Percentiles rank a stretch among this genome's conserved stretches.
phyloP scores from a whole-genome alignment of 2,888 invertebrate species.

The Elegia similella region DNA sequence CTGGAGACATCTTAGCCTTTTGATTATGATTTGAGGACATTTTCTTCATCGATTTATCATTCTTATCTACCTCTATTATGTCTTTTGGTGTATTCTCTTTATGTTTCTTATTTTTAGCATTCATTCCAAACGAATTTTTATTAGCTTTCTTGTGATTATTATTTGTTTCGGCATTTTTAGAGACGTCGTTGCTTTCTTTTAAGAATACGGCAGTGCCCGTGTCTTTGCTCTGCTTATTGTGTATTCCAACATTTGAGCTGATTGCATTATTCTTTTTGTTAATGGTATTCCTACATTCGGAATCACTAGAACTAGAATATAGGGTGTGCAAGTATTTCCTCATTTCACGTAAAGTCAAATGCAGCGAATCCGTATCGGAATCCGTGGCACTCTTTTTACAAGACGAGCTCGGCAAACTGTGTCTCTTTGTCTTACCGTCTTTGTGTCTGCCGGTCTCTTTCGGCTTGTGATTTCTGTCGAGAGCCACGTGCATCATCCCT shows the following conservation, averaged over 20 bases:
- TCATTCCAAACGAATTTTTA: constrained; percentile 82
- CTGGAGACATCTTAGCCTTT: constrained; percentile 84
- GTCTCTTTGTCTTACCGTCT: constrained; percentile 81
- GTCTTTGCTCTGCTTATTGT: constrained; percentile 58
- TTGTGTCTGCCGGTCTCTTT: constrained; percentile 56
- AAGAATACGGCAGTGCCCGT: constrained; percentile 48
- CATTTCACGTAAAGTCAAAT: constrained; percentile 92
- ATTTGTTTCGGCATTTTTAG: constrained; percentile 61
- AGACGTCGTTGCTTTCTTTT: constrained; percentile 58
- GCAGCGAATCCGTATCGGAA: constrained; percentile 85
- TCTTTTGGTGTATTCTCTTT: constrained; percentile 63
- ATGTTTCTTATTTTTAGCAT: constrained; percentile 83
- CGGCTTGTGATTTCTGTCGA: constrained; percentile 48
- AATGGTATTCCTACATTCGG: constrained; percentile 74
- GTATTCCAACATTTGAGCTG: constrained; percentile 67
- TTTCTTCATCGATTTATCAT: constrained; percentile 60
- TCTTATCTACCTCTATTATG: constrained; percentile 62
- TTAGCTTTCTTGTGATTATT: constrained; percentile 72
- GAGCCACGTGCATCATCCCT: constrained; percentile 37
- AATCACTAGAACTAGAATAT: constrained; percentile 89
- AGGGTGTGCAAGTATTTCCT: constrained; percentile 91
- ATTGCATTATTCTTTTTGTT: constrained; percentile 72
- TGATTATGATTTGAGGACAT: constrained; percentile 39
- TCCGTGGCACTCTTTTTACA: constrained; percentile 76
- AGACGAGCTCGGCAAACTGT: constrained; percentile 86